phyloP scores from a whole-genome alignment of 2,888 invertebrate genomes.

The Trichogramma evanescens region DNA sequence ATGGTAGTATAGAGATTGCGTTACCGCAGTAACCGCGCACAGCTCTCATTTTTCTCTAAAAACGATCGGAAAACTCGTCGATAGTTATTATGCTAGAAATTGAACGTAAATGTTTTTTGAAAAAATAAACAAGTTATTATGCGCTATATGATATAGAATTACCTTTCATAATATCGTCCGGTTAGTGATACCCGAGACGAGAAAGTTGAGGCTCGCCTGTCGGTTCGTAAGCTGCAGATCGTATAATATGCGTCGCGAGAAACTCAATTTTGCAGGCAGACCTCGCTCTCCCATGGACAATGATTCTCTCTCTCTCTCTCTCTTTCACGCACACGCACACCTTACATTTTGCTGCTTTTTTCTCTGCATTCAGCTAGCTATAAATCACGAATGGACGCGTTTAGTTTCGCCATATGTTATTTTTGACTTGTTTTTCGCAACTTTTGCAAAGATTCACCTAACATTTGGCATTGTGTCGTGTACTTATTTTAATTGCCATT shows the following conservation, averaged over 20 bases:
- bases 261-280: constrained; percentile 7
- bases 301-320: constrained; percentile 5
- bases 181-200: neutral
- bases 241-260: constrained; percentile 6
- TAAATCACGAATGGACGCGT: no score
- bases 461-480: no score
- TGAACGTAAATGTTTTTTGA: no score
- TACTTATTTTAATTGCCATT: no score
- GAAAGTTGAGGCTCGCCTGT: neutral
- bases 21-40: no score
- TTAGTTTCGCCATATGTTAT: no score
- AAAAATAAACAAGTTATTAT: neutral
- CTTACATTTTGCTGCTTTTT: neutral
- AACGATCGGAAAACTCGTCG: no score
- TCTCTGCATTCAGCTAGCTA: neutral
- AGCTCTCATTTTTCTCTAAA: no score
- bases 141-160: neutral
- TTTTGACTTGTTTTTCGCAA: no score
- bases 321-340: neutral
- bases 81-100: no score
- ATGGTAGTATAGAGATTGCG: no score
- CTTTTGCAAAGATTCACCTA: no score
- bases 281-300: neutral
- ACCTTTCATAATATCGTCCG: constrained; percentile 1
- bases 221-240: neutral